These are phyloP conservation scores for Rallus limicola DNA, from an alignment of 2,113 vertebrate genomes.

Conservation along the genomic window DNA sequence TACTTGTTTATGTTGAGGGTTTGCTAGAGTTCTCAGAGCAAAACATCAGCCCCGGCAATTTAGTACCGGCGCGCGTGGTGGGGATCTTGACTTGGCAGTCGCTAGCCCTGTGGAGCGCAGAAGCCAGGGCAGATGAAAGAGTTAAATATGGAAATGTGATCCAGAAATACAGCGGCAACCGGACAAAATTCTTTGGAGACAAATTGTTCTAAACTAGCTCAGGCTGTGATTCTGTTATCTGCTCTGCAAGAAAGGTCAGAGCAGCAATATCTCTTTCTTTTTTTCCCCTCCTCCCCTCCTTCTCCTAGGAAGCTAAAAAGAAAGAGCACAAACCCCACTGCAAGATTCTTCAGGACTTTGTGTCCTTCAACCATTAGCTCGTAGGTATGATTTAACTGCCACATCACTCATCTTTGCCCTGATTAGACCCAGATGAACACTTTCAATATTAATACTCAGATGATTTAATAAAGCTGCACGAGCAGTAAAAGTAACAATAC, in stretches of 20 bases:
- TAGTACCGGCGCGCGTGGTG: not conserved
- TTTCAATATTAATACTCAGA: constrained; percentile 71
- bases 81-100: not conserved
- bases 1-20: not conserved
- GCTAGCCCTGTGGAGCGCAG: not conserved
- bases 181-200: constrained; percentile 57
- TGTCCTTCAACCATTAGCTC: constrained; percentile 63
- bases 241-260: constrained; percentile 39
- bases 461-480: constrained; percentile 78
- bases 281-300: not conserved
- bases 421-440: constrained; percentile 82
- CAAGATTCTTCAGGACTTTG: constrained; percentile 11
- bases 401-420: constrained; percentile 80
- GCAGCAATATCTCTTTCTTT: not conserved
- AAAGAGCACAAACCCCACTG: constrained; percentile 24
- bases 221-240: constrained; percentile 46
- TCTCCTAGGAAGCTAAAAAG: constrained; percentile 16
- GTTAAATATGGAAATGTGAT: constrained; percentile 49
- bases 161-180: constrained; percentile 3
- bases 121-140: constrained; percentile 1
- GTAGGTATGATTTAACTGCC: constrained; percentile 65
- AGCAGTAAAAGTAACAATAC: constrained; percentile 76
- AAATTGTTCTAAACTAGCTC: constrained; percentile 57
- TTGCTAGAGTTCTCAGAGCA: not conserved
- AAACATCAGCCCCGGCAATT: rapidly evolving